phyloP scores from a whole-genome alignment of 37 sponge, comb jelly and placozoan genomes.

The Hormiphora californensis region DNA sequence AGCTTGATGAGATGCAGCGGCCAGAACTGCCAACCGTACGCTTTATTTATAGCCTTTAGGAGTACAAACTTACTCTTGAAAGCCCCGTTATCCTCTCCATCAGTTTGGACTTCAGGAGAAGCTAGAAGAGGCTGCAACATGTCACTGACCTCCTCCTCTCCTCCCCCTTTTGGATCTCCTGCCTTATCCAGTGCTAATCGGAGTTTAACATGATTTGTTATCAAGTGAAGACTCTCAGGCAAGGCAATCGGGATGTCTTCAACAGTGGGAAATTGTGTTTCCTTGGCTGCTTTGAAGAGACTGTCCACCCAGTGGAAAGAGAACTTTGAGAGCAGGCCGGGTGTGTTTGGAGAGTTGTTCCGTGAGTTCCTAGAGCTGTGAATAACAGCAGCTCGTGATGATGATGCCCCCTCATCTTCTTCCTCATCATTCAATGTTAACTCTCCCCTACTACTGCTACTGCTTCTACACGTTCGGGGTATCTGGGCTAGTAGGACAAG shows the following conservation, averaged over 20 bases:
- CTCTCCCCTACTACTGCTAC: too few relatives aligned
- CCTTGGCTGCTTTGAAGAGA: neutral
- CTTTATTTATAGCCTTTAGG: constrained; percentile 65
- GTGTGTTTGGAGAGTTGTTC: too few relatives aligned
- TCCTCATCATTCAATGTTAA: constrained; percentile 7
- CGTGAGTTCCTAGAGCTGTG: too few relatives aligned
- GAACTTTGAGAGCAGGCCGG: neutral
- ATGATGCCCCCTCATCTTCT: too few relatives aligned
- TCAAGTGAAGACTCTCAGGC: neutral
- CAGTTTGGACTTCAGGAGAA: too few relatives aligned
- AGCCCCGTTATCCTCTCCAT: neutral
- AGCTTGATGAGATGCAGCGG: constrained; percentile 88
- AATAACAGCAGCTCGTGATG: too few relatives aligned
- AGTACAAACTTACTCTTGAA: constrained; percentile 45
- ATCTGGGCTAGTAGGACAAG: neutral
- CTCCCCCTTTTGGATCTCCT: too few relatives aligned
- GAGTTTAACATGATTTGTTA: constrained; percentile 32
- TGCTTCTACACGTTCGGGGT: too few relatives aligned
- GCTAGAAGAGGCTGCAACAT: too few relatives aligned
- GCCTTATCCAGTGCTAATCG: neutral
- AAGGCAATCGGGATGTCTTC: neutral
- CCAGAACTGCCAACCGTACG: constrained; percentile 87
- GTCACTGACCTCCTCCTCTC: too few relatives aligned
- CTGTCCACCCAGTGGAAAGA: constrained; percentile 7
- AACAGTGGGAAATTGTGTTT: constrained; percentile 3